Conservation (phyloP, 2,888 invertebrate species). For the Tiliacea aurago region DNA sequence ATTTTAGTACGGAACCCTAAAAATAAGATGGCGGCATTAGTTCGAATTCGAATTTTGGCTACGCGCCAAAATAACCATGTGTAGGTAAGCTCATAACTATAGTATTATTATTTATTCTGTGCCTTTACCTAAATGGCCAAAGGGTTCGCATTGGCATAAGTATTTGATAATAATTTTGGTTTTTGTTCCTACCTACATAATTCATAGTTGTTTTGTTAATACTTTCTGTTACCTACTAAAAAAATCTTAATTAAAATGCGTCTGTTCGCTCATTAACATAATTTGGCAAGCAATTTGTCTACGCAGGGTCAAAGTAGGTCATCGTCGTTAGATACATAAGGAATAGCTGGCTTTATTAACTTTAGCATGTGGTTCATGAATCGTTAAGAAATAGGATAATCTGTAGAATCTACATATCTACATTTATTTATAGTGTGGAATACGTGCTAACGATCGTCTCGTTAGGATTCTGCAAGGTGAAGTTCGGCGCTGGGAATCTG, state of each 20-base stretch:
- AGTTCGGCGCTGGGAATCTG: neutral
- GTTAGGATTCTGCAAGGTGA: neutral
- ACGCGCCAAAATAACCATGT: too few relatives aligned
- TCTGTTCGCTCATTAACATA: constrained; percentile 8
- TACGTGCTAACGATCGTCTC: neutral
- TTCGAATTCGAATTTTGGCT: too few relatives aligned
- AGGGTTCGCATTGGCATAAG: too few relatives aligned
- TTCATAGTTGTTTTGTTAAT: constrained; percentile 4
- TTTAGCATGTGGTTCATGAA: constrained; percentile 10
- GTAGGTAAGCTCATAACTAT: too few relatives aligned
- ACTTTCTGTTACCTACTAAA: too few relatives aligned
- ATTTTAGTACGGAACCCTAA: too few relatives aligned
- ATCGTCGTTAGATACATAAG: neutral
- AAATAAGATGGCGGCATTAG: too few relatives aligned
- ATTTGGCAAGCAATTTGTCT: constrained; percentile 34
- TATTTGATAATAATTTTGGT: too few relatives aligned
- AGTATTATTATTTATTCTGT: too few relatives aligned
- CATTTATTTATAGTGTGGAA: neutral
- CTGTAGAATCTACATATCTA: neutral
- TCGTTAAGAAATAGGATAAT: neutral
- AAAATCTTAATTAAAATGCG: too few relatives aligned
- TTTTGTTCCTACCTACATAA: too few relatives aligned
- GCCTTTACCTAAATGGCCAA: too few relatives aligned
- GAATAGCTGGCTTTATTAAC: neutral
- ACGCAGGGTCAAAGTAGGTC: constrained; percentile 6